Evolutionary conservation across 2,888 invertebrate species (phyloP).

Genomic region (Caenorhabditis plicata): DNA sequence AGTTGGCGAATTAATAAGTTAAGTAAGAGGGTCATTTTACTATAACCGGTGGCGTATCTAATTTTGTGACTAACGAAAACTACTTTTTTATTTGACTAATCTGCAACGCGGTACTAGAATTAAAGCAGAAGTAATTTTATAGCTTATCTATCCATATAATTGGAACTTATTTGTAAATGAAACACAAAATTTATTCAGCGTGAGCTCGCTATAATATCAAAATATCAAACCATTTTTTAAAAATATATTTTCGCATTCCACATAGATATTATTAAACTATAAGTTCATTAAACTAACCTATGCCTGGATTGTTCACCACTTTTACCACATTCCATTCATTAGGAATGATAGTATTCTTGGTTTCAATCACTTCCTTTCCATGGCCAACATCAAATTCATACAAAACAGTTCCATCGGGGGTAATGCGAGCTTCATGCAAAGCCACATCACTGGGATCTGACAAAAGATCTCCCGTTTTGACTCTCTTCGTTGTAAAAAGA

Average conservation of each 20-base stretch:
- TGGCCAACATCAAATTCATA: conserved; percentile 55
- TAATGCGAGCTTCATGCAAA: conserved; percentile 31
- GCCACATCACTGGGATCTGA: conserved; percentile 9
- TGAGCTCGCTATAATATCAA: background rate
- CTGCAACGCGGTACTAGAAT: no score
- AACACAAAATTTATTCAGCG: no score
- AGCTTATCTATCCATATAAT: no score
- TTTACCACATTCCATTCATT: conserved; percentile 51
- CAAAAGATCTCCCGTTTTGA: conserved; percentile 15
- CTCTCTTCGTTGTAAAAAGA: conserved; percentile 16
- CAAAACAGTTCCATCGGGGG: conserved; percentile 40
- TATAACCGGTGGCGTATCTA: no score
- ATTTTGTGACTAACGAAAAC: no score
- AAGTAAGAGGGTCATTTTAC: no score
- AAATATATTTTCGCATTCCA: no score
- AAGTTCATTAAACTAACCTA: conserved; percentile 13
- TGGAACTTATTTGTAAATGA: no score
- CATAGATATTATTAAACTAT: no score
- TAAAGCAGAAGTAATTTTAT: no score
- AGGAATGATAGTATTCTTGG: conserved; percentile 17
- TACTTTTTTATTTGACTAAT: no score
- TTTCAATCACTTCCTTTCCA: conserved; percentile 41
- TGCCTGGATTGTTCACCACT: conserved; percentile 32
- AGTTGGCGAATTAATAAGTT: no score
- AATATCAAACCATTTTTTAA: background rate